Base-by-base conservation (phyloP, 2,888 invertebrate species). In the Ennomos fuscantarius region DNA sequence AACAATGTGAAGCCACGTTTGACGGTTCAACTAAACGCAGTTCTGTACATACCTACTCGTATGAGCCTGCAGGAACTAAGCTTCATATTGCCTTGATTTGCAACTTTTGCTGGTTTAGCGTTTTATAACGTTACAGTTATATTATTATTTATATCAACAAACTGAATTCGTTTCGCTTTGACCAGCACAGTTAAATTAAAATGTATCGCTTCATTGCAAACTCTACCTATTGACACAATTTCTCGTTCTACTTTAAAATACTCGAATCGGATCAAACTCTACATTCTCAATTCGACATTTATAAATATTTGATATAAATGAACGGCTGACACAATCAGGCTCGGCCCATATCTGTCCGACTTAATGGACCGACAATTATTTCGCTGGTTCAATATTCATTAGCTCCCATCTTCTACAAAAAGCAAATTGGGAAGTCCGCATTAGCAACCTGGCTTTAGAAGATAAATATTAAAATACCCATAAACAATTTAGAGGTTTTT, bases 251-350 rank as follows among this genome's bases (percentile, higher is more conserved):
- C 11, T 8, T 33, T 43, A 50, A 50, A 35, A 40, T 15, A 12
- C 15, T 9, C 9, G n/a, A 41, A 40, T 41, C 15, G 34, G 41
- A 42, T 9, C 42, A 3, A 9, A 10, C 11, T 69, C 66, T 65
- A 66, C 66, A 69, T 72, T 74, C 63, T 46, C 45, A 65, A 67
- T 60, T 51, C 62, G 56, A 68, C 67, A 72, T 24, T 24, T 24
- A 24, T 75, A 73, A 76, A 76, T 75, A 72, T 63, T 51, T 55
- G 60, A 24, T 24, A 66, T 65, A 66, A 78, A 76, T 70, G 66
- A 63, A 69, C 64, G 62, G 60, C 54, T 54, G 65, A 57, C 69
- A 55, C 66, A 49, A 72, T 69, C 62, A 61, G 65, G 69, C 58
- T 68, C 62, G 64, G 63, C 56, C 54, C 60, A 59, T 57, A 65